Evolutionary conservation across 2,888 invertebrate species (phyloP), one percentile per base, ranked within the genome.

Genomic region (Mythimna vitellina): DNA sequence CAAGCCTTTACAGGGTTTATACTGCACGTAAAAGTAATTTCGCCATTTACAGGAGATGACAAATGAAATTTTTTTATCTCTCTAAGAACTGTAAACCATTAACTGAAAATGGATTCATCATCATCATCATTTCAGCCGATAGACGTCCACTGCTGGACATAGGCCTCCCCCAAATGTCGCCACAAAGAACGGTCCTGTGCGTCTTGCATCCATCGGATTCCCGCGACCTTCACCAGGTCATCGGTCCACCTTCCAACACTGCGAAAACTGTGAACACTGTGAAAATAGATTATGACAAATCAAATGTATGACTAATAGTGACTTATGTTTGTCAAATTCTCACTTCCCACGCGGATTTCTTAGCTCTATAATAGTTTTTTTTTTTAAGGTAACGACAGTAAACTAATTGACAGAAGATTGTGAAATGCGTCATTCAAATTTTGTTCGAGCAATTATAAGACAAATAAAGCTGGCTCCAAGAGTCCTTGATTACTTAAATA

Each of bases 401-500:
- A 63, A 62, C 35, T 0, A 54, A 65, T 35, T n/a, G 12, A 53
- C 25, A 46, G 14, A 42, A 53, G 3, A 6, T 25, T 65, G 65
- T 29, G 32, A 60, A 65, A 12, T 53, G 46, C 66, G 53, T 60
- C 42, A 60, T 65, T 65, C 29, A 22, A 3, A 46, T 35, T 46
- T 60, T 29, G 17, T 42, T 10, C 1, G 10, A 53, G n/a, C 25
- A 63, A 63, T 72, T n/a, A 35, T 20, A 72, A 35, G 6, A 53
- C 42, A 53, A 65, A 57, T 17, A 53, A 53, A 5, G n/a, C n/a
- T 53, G 17, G 29, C 8, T 10, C 29, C 25, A 3, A 12, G n/a
- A 53, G 5, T 56, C n/a, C 54, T 46, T 57, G 20, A 54, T 46
- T 35, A 54, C 14, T 22, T 42, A 60, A 32, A 35, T 29, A 63